phyloP scores from a whole-genome alignment of 1,140 invertebrate genomes.

The Meteorus sp. region DNA sequence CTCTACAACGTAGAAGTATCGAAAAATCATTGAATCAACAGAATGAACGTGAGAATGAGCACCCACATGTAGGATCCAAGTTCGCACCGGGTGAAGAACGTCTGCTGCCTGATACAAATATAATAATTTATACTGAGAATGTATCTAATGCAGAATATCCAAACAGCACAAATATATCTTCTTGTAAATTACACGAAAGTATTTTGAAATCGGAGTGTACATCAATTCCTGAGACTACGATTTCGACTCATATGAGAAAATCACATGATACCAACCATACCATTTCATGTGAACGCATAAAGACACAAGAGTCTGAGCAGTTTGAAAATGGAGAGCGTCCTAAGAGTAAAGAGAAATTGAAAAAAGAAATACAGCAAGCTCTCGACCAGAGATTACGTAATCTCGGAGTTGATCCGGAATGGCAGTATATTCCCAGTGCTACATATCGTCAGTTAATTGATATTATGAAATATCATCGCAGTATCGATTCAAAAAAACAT shows the following conservation, averaged over 20 bases:
- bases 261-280: background rate
- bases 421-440: constrained; percentile 55
- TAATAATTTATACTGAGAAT: too few species aligned
- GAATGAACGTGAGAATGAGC: constrained; percentile 13
- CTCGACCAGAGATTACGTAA: constrained; percentile 53
- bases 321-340: constrained; percentile 7
- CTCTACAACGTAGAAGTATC: background rate
- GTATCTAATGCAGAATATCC: too few species aligned
- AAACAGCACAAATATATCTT: too few species aligned
- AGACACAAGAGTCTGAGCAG: background rate
- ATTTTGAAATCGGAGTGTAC: too few species aligned
- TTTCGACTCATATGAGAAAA: too few species aligned
- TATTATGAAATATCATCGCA: constrained; percentile 59
- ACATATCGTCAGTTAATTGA: constrained; percentile 59
- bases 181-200: too few species aligned
- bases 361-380: constrained; percentile 35
- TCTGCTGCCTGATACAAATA: too few species aligned
- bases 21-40: constrained; percentile 13
- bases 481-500: constrained; percentile 59
- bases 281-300: too few species aligned
- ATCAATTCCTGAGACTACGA: too few species aligned
- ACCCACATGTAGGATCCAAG: constrained; percentile 15
- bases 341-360: constrained; percentile 35
- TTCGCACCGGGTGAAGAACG: too few species aligned
- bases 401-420: constrained; percentile 63